A percentile compares a stretch with the other conserved stretches of the same genome.
Conservation (phyloP, 2,888 invertebrate genomes). For the Elysia crispata region DNA sequence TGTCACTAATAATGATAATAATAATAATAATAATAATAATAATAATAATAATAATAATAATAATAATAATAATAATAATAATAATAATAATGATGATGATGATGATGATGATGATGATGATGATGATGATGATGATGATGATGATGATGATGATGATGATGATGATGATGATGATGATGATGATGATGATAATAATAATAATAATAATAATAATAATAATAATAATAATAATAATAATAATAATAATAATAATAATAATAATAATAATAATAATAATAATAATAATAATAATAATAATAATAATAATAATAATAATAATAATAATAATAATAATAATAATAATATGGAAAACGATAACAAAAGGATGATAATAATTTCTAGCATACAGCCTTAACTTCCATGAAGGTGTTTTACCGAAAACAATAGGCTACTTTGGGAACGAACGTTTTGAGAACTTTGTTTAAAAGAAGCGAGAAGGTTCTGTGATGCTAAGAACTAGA, state of each 20-base stretch:
- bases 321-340: no score
- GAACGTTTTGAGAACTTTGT: no score
- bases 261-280: constrained; percentile 1
- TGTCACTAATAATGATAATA: neutral
- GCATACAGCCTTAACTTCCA: no score
- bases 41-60: neutral
- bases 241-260: neutral
- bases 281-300: neutral
- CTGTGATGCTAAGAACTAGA: no score
- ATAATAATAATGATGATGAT: constrained; percentile 1
- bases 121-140: constrained; percentile 16
- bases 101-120: constrained; percentile 4
- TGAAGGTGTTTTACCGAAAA: no score
- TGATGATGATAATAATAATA: constrained; percentile 34
- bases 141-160: constrained; percentile 42
- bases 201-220: constrained; percentile 4
- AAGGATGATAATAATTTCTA: no score
- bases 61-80: neutral
- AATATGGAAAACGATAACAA: no score
- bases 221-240: neutral
- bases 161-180: constrained; percentile 41
- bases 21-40: neutral
- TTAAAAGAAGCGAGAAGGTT: no score
- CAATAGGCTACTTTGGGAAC: no score
- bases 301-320: no score